Conservation (phyloP, 1,140 invertebrate genomes). For the Melipona quadrifasciata region DNA sequence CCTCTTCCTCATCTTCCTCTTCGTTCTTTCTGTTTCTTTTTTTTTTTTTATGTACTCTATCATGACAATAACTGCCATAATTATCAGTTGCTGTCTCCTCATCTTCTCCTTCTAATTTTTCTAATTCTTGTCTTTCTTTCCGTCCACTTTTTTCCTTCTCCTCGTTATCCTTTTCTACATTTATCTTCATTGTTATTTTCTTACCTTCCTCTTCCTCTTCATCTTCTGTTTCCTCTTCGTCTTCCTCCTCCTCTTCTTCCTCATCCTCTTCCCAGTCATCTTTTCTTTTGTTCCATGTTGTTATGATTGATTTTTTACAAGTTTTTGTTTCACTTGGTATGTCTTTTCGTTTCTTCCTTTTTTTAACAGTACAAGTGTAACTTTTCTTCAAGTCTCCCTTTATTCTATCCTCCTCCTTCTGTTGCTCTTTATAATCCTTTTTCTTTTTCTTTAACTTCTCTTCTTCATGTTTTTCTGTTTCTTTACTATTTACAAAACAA, state of each 20-base stretch:
- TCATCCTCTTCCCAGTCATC: background rate
- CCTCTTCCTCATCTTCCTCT: background rate
- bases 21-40: constrained; percentile 72
- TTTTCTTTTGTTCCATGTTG: background rate
- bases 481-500: background rate
- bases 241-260: background rate
- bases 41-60: constrained; percentile 23
- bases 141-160: background rate
- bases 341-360: background rate
- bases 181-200: constrained; percentile 52
- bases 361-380: background rate
- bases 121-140: background rate
- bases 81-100: constrained; percentile 48
- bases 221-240: background rate
- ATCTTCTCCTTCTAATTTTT: constrained; percentile 58
- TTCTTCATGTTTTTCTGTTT: background rate
- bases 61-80: background rate
- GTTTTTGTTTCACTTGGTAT: background rate
- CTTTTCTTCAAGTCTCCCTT: background rate
- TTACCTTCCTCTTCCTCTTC: background rate
- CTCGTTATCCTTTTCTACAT: constrained; percentile 6
- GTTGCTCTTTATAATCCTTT: background rate
- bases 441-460: background rate
- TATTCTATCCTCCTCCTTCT: background rate
- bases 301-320: background rate